Conservation (phyloP, 2,888 invertebrate genomes). For the Drosophila percnosoma region DNA sequence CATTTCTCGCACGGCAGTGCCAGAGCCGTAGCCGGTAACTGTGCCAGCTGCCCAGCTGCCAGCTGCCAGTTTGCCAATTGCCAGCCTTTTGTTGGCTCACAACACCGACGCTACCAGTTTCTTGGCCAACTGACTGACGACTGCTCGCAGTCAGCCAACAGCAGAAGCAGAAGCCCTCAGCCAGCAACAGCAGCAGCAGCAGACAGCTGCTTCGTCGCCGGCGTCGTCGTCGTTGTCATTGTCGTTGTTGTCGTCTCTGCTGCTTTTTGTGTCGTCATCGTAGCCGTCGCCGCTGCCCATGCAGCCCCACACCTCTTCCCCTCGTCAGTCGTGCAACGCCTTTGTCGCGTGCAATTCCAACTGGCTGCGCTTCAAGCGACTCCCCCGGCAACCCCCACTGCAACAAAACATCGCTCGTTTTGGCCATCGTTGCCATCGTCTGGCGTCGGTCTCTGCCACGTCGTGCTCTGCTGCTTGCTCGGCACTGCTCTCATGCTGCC, state of each 20-base stretch:
- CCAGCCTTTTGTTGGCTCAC: constrained; percentile 79
- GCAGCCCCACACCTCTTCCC: neutral
- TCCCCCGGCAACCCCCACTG: constrained; percentile 32
- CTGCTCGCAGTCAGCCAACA: constrained; percentile 82
- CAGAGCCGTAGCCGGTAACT: constrained; percentile 64
- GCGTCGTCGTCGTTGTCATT: constrained; percentile 46
- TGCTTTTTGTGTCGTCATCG: constrained; percentile 73
- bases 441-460: constrained; percentile 43
- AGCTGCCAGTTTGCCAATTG: constrained; percentile 66
- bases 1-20: constrained; percentile 26
- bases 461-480: constrained; percentile 45
- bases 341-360: constrained; percentile 73
- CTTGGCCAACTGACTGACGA: constrained; percentile 84
- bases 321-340: constrained; percentile 30
- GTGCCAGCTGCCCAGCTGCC: constrained; percentile 66
- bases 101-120: constrained; percentile 82
- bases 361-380: constrained; percentile 83
- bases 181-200: constrained; percentile 63
- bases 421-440: constrained; percentile 37
- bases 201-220: constrained; percentile 35
- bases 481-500: constrained; percentile 31
- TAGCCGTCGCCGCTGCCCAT: constrained; percentile 34
- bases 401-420: constrained; percentile 34
- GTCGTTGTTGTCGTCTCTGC: constrained; percentile 30
- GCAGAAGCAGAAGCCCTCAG: constrained; percentile 76